Percentiles rank a stretch among this genome's conserved stretches.
Evolutionary conservation across 2,113 vertebrate genomes (phyloP).

Genomic region (Alethe castanea): DNA sequence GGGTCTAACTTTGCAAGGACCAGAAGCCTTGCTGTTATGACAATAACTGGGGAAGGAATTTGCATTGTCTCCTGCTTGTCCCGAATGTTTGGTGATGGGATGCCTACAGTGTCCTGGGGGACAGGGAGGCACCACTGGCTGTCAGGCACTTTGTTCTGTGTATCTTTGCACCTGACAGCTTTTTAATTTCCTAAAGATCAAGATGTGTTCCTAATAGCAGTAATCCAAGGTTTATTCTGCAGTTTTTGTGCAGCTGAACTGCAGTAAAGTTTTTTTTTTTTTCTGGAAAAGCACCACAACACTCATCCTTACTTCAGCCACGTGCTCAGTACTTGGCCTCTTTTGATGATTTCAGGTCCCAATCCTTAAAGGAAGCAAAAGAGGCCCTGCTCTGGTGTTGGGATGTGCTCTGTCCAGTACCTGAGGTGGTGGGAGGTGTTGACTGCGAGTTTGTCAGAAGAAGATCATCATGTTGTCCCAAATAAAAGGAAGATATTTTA

Average conservation of each 20-base stretch:
- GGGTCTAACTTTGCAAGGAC: not conserved
- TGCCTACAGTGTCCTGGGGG: no score
- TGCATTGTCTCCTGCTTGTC: not conserved
- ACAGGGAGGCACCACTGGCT: not conserved
- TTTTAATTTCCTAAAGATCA: not conserved
- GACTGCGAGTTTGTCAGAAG: not conserved
- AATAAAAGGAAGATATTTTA: not conserved
- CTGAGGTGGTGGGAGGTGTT: not conserved
- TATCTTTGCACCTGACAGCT: not conserved
- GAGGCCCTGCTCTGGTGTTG: not conserved
- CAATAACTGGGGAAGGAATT: not conserved
- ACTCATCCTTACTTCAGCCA: not conserved
- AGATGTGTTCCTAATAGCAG: not conserved
- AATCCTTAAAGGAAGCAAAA: not conserved
- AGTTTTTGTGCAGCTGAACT: not conserved
- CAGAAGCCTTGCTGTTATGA: not conserved
- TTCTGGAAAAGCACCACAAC: not conserved
- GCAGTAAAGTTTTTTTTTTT: not conserved
- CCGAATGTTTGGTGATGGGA: accelerated
- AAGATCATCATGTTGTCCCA: not conserved
- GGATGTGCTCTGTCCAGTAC: not conserved
- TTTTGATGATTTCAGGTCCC: not conserved
- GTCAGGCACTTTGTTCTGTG: not conserved
- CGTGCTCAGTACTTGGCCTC: accelerated
- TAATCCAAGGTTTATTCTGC: not conserved